Evolutionary conservation across 2,797 vertebrate genomes (phyloP).

Genomic region (Esox masquinongy): DNA sequence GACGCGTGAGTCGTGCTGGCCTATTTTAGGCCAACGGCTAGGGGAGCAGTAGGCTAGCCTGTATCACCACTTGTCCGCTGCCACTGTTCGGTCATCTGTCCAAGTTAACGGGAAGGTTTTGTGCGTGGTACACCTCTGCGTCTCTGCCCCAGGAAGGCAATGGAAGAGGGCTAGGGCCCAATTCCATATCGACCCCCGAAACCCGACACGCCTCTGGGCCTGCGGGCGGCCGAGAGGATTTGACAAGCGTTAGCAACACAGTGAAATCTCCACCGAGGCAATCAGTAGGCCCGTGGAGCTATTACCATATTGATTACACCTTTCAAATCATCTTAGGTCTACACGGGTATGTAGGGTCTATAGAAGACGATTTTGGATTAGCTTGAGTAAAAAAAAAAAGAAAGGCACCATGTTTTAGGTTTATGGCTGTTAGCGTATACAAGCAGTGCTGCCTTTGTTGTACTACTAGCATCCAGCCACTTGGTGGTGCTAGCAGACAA

Average conservation of each 20-base stretch:
- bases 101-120: too few species aligned
- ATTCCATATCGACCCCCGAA: too few species aligned
- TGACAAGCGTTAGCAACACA: neutral
- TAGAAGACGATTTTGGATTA: neutral
- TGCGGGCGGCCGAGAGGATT: neutral
- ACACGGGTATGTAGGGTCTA: neutral
- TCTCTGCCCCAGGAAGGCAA: too few species aligned
- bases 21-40: too few species aligned
- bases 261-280: neutral
- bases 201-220: neutral
- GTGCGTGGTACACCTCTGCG: too few species aligned
- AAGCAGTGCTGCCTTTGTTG: neutral
- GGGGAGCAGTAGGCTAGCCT: too few species aligned
- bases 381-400: neutral
- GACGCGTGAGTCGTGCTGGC: too few species aligned
- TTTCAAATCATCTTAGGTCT: neutral
- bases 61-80: too few species aligned
- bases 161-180: too few species aligned
- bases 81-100: too few species aligned
- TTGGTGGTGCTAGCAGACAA: neutral
- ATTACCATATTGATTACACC: neutral
- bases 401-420: neutral
- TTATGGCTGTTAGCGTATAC: neutral
- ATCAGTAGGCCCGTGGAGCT: neutral
- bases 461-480: neutral